Base-by-base conservation (phyloP, 30 jellyfish, hydroid and myxozoan species). In the Pseudorhiza aurosa region DNA sequence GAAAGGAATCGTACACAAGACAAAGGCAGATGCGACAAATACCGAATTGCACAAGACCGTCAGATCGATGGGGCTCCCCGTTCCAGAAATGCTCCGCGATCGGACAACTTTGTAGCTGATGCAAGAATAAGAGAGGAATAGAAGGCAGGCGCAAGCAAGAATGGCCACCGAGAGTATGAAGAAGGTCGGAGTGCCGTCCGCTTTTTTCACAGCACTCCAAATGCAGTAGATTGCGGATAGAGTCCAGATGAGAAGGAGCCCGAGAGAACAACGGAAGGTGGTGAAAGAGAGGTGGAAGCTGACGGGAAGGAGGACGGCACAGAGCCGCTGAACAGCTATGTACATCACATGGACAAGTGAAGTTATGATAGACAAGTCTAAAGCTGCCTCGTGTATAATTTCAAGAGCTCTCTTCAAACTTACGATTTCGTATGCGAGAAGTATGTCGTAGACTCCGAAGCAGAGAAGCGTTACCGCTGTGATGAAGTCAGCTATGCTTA, bases 261-360 rank as follows among this genome's bases (percentile, higher is more conserved):
- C 83, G 0, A 70, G 22, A 43, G 18, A 12, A 57, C 83, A 70
- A 19, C 83, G 83, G 37, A 53, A 70, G 14, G 46, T 70, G 27
- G 83, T 70, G 58, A 70, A 70, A 45, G 30, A 18, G 57, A 70
- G 29, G 12, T 70, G 72, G 43, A 70, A 70, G 25, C n/a, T 50
- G 56, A 70, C 17, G 18, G 83, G 83, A 22, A 8, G 27, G 36
- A 70, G 68, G 28, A 70, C 83, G 17, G 83, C 83, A 19, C 46
- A n/a, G 9, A 70, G 83, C 19, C 83, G 70, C 19, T 70, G 83
- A 42, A 70, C 37, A 19, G 83, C 83, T 19, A 70, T 70, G 70
- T 45, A 70, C 22, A 24, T 58, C 25, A 70, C 83, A 46, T 70
- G 83, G 22, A 70, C 36, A 25, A 70, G 83, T 15, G 83, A 70